Evolutionary conservation across 2,888 invertebrate species (phyloP).

Genomic region (Machimus atricapillus): DNA sequence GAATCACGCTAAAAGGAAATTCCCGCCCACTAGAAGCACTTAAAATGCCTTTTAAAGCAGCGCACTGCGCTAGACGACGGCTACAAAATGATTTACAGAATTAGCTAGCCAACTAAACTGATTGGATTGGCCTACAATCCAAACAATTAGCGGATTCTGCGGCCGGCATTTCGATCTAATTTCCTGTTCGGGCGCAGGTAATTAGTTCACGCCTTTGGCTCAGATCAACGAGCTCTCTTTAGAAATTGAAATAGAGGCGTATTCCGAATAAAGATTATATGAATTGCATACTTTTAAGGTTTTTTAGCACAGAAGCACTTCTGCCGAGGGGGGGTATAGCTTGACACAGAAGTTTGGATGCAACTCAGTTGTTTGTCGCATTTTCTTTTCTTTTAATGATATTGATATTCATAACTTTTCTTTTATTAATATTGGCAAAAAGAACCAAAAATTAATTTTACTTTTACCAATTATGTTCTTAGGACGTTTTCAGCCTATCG

Average conservation of each 20-base stretch:
- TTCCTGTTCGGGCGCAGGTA: not conserved
- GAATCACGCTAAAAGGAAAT: not conserved
- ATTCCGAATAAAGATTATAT: not conserved
- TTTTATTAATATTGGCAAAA: no score
- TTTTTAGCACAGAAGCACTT: not conserved
- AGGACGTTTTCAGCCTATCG: no score
- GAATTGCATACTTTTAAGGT: not conserved
- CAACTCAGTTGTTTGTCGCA: no score
- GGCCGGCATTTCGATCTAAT: not conserved
- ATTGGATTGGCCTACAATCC: not conserved
- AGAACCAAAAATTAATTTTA: no score
- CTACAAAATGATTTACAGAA: not conserved
- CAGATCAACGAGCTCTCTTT: not conserved
- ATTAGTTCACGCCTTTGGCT: not conserved
- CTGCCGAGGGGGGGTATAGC: not conserved
- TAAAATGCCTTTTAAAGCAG: not conserved
- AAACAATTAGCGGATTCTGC: not conserved
- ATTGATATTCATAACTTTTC: no score
- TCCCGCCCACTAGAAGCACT: not conserved
- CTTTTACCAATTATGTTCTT: no score
- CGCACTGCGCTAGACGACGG: not conserved
- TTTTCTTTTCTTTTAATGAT: no score
- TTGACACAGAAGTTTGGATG: not conserved
- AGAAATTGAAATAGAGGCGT: not conserved
- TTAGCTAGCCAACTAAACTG: not conserved